Percentiles rank a stretch among this genome's conserved stretches.
Evolutionary conservation across 2,797 vertebrate species (phyloP).

Genomic region (Amazonetta brasiliensis): DNA sequence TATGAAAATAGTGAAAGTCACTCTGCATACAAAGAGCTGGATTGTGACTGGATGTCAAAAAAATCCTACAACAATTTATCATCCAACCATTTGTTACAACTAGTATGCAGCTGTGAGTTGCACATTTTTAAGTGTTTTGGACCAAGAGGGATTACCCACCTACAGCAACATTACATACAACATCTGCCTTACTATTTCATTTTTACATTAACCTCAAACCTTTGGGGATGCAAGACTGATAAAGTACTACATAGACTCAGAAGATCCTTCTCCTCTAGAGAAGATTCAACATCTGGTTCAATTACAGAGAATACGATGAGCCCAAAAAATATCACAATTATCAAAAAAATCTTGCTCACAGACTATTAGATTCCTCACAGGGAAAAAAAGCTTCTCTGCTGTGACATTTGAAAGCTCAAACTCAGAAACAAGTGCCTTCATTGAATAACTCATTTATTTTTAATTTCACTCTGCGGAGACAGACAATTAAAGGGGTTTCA

Average conservation of each 20-base stretch:
- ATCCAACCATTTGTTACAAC: slow-evolving; percentile 23
- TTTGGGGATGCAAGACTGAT: slow-evolving; percentile 56
- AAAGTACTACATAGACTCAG: slow-evolving; percentile 30
- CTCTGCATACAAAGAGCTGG: background rate
- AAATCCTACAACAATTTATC: slow-evolving; percentile 37
- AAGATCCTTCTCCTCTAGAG: slow-evolving; percentile 65
- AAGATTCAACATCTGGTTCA: slow-evolving; percentile 76
- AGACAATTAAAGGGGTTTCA: slow-evolving; percentile 43
- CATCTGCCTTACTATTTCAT: slow-evolving; percentile 69
- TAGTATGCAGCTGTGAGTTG: background rate
- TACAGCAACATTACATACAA: slow-evolving; percentile 43
- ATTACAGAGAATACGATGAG: slow-evolving; percentile 70
- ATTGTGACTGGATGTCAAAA: slow-evolving; percentile 42
- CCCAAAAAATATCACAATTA: slow-evolving; percentile 35
- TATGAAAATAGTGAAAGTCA: background rate
- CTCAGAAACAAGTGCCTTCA: slow-evolving; percentile 50
- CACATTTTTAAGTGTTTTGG: slow-evolving; percentile 15
- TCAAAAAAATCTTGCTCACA: slow-evolving; percentile 43
- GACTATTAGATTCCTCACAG: slow-evolving; percentile 37
- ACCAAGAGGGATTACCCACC: slow-evolving; percentile 55
- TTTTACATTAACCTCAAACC: slow-evolving; percentile 72
- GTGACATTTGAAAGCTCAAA: slow-evolving; percentile 59
- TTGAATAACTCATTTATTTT: slow-evolving; percentile 67
- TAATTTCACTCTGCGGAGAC: slow-evolving; percentile 45
- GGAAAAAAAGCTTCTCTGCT: slow-evolving; percentile 5